Percentiles rank a stretch among this genome's conserved stretches.
Evolutionary conservation across 2,888 invertebrate genomes (phyloP).

Genomic region (Autographa gamma): DNA sequence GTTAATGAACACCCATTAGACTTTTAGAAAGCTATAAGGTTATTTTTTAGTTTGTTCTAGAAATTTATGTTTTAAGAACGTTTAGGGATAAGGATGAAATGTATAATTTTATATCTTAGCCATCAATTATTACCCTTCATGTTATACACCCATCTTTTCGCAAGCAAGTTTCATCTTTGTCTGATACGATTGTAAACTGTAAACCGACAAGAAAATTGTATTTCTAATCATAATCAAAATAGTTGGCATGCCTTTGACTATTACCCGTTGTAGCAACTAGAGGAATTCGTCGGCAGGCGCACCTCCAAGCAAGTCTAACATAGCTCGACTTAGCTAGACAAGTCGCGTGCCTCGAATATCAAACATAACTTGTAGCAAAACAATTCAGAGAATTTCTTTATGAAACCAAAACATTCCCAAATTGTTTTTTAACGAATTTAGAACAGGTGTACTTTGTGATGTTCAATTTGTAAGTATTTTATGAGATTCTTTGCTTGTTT

Average conservation of each 20-base stretch:
- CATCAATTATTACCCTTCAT: too few species aligned
- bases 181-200: too few species aligned
- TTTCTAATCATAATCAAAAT: conserved; percentile 21
- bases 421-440: conserved; percentile 47
- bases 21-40: too few species aligned
- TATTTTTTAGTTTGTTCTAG: too few species aligned
- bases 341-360: conserved; percentile 41
- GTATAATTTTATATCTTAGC: too few species aligned
- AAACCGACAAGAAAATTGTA: neutral
- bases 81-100: too few species aligned
- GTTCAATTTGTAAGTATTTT: conserved; percentile 35
- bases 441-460: conserved; percentile 31
- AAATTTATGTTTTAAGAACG: too few species aligned
- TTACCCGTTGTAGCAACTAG: conserved; percentile 40
- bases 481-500: conserved; percentile 24
- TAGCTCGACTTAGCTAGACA: conserved; percentile 40
- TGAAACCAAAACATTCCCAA: conserved; percentile 50
- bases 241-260: conserved; percentile 42
- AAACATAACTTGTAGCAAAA: conserved; percentile 52
- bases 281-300: conserved; percentile 49
- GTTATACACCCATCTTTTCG: too few species aligned
- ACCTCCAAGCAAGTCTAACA: conserved; percentile 32
- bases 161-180: too few species aligned
- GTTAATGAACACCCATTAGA: too few species aligned
- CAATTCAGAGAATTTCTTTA: conserved; percentile 60